A percentile compares a stretch with the other conserved stretches of the same genome.
Conservation (phyloP, 1,140 invertebrate genomes). For the Pseudobourletiella spinata region DNA sequence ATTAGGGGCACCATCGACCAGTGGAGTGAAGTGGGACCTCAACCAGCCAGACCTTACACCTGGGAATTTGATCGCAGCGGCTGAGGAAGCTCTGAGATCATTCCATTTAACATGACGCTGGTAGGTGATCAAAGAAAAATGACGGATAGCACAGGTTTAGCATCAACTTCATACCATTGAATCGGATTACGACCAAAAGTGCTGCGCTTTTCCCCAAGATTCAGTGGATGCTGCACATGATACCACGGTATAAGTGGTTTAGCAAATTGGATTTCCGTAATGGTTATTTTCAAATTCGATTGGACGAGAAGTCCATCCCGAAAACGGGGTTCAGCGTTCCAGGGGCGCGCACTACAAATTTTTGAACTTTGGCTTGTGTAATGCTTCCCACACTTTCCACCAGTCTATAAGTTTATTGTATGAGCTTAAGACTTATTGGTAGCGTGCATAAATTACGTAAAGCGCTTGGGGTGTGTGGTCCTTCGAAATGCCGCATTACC, state of each 20-base stretch:
- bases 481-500: too few relatives aligned
- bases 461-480: too few relatives aligned
- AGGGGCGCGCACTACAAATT: conserved; percentile 38
- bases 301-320: conserved; percentile 37
- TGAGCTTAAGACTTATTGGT: too few relatives aligned
- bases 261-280: conserved; percentile 8
- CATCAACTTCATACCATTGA: conserved; percentile 12
- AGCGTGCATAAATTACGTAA: too few relatives aligned
- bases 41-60: too few relatives aligned
- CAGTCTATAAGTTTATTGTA: conserved; percentile 39
- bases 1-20: too few relatives aligned
- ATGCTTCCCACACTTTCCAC: conserved; percentile 41
- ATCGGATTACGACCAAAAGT: conserved; percentile 15
- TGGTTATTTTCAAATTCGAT: conserved; percentile 33
- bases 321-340: conserved; percentile 42
- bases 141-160: conserved; percentile 14
- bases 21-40: too few relatives aligned
- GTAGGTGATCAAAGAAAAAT: too few relatives aligned
- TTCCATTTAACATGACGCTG: too few relatives aligned
- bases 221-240: conserved; percentile 7
- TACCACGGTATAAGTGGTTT: conserved; percentile 11
- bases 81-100: too few relatives aligned
- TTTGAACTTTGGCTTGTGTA: conserved; percentile 40
- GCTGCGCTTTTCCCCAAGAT: conserved; percentile 20
- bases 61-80: too few relatives aligned